Evolutionary conservation across 2,797 vertebrate species (phyloP).

Genomic region (Trachops cirrhosus): DNA sequence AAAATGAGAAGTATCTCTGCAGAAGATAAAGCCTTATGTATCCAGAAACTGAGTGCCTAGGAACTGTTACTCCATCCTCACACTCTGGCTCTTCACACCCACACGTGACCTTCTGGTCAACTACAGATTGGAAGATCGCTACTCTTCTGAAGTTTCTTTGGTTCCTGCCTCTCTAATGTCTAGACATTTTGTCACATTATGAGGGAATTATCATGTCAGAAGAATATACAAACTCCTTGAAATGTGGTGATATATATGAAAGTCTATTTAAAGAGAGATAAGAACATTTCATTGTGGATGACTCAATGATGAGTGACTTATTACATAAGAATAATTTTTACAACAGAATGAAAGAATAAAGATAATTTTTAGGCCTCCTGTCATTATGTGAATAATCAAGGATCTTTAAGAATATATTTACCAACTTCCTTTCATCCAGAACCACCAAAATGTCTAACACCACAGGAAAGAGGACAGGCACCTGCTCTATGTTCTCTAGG

Average conservation of each 20-base stretch:
- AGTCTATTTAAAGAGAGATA: background rate
- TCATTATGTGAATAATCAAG: background rate
- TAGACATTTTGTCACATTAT: background rate
- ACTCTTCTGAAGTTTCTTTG: background rate
- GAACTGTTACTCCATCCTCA: background rate
- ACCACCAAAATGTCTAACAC: background rate
- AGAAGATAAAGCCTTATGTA: background rate
- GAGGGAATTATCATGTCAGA: background rate
- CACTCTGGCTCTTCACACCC: background rate
- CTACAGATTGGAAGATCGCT: background rate
- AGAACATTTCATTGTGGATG: background rate
- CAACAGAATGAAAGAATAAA: background rate
- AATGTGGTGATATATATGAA: background rate
- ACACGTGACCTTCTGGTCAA: background rate
- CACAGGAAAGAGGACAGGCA: background rate
- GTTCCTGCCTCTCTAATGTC: background rate
- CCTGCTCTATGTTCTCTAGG: background rate
- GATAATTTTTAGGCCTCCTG: background rate
- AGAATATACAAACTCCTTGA: background rate
- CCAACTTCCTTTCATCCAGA: background rate
- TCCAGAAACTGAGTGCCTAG: background rate
- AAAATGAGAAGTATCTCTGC: background rate
- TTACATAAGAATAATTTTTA: background rate
- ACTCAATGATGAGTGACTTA: background rate
- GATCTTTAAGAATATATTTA: background rate